Base-by-base conservation (phyloP, 2,797 vertebrate species). In the Anniella stebbinsi region DNA sequence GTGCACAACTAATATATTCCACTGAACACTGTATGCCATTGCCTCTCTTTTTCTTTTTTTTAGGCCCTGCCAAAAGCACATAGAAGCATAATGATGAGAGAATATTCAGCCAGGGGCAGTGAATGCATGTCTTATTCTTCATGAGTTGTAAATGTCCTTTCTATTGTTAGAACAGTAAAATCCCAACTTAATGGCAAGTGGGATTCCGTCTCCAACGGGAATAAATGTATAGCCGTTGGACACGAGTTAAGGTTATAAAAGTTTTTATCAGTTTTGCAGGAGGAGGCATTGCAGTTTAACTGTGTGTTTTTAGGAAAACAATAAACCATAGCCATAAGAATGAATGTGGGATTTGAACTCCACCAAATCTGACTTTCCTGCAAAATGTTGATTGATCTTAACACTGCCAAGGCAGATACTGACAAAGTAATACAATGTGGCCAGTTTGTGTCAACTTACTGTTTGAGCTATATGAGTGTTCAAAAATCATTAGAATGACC, bases 21-120 rank as follows among this genome's bases (percentile, higher is more conserved):
- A 88, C 73, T 93, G 93, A 84, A 72, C 86, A 38, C 38, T 92
- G 84, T 90, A 77, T 90, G 84, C 93, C 0, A 0, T 87, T 90
- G 30, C 0, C 2, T 81, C 77, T 84, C 15, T 41, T 45, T 92
- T 87, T 45, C 45, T 45, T 45, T 45, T 45, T 90, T 94, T 93
- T 86, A 93, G 83, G 81, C 88, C 83, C 87, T 95, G 92, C 89
- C 88, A 94, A 93, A 88, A 93, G 66, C 76, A 94, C 73, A 75
- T 77, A 76, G 84, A 93, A 92, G 86, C 89, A 88, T 90, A 87
- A 86, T 0, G 0, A 91, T 90, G 75, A 92, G 88, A 80, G 78
- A 28, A 66, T 41, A 5, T 91, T 95, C 1, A 0, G 91, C 66
- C 87, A 70, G 2, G 3, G n/a, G 76, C 78, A 91, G 67, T 51